phyloP scores from a whole-genome alignment of 2,113 vertebrate species.

The Pelecanus crispus region DNA sequence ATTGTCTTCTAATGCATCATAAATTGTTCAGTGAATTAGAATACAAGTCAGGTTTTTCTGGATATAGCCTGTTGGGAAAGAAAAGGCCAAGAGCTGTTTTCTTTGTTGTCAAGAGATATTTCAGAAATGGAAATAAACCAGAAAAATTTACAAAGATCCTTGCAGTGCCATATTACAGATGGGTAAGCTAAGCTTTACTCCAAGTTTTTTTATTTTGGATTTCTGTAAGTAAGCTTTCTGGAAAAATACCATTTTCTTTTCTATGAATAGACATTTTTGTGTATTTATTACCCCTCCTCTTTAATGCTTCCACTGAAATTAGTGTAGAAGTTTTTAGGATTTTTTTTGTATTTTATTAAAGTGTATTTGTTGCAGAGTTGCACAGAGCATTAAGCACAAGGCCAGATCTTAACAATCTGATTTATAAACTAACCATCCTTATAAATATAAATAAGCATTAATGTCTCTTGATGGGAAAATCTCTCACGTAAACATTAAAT shows the following conservation, averaged over 20 bases:
- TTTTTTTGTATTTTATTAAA: not conserved
- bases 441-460: not conserved
- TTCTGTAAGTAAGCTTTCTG: not conserved
- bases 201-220: not conserved
- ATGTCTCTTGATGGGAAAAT: not conserved
- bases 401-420: not conserved
- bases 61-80: not conserved
- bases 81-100: not conserved
- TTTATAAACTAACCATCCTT: not conserved
- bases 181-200: not conserved
- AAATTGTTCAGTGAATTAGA: not conserved
- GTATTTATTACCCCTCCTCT: not conserved
- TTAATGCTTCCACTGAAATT: not conserved
- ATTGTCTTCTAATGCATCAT: not conserved
- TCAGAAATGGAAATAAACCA: not conserved
- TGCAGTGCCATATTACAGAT: not conserved
- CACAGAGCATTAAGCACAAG: not conserved
- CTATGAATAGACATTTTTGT: not conserved
- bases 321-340: not conserved
- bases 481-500: not conserved
- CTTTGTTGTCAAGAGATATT: not conserved
- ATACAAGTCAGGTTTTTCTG: not conserved
- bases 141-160: not conserved
- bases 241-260: not conserved
- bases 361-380: not conserved